phyloP scores from a whole-genome alignment of 2,113 vertebrate species.

The Crotophaga sulcirostris region DNA sequence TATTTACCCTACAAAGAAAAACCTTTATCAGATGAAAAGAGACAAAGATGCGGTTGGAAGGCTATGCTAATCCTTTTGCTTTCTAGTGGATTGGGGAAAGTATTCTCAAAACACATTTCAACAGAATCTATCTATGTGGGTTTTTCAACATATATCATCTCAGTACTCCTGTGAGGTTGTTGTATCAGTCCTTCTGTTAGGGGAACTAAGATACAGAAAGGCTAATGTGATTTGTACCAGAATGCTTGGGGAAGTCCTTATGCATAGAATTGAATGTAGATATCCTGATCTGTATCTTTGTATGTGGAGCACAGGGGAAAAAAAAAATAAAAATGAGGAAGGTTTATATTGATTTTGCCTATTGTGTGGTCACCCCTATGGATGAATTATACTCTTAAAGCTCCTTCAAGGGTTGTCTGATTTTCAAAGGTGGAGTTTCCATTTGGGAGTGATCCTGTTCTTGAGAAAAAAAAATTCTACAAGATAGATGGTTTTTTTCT shows the following conservation, averaged over 20 bases:
- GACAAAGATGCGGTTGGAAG: background rate
- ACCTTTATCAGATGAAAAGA: background rate
- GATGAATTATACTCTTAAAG: background rate
- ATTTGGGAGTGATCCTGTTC: background rate
- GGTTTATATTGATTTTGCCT: background rate
- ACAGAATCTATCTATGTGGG: background rate
- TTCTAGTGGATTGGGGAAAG: background rate
- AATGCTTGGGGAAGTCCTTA: background rate
- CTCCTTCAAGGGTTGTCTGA: background rate
- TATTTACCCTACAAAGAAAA: background rate
- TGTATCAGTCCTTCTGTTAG: background rate
- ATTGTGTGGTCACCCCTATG: background rate
- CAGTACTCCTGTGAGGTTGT: background rate
- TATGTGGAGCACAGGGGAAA: background rate
- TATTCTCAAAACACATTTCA: background rate
- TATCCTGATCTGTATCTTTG: background rate
- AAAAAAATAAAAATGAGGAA: background rate
- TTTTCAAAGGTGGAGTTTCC: background rate
- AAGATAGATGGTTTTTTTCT: background rate
- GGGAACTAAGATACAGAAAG: background rate
- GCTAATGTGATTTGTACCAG: background rate
- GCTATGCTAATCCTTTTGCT: background rate
- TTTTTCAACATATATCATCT: background rate
- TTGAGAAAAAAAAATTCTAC: background rate
- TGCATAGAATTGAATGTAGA: background rate